phyloP scores from a whole-genome alignment of 2,113 vertebrate genomes.

The Paracyprichromis sp. region DNA sequence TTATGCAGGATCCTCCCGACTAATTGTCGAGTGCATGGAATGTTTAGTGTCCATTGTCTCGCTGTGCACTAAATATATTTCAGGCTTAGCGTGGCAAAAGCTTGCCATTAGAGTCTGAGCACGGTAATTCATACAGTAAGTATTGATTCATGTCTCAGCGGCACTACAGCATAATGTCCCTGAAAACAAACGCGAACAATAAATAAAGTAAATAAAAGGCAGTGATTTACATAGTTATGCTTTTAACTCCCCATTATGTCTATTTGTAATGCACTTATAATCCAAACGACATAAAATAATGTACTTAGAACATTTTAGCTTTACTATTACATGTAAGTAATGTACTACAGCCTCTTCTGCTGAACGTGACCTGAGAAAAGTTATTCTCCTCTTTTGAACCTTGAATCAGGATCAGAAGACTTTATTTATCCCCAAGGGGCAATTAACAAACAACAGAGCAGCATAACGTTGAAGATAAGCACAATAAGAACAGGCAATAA shows the following conservation, averaged over 20 bases:
- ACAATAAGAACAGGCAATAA: not conserved
- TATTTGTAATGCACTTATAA: not conserved
- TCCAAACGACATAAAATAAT: not conserved
- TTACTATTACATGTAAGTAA: not conserved
- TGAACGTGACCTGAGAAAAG: not conserved
- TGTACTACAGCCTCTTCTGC: not conserved
- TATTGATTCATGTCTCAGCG: constrained; percentile 48
- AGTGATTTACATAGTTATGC: not conserved
- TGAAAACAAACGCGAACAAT: not conserved
- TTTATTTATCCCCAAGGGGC: not conserved
- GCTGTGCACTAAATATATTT: constrained; percentile 6
- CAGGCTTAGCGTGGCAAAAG: not conserved
- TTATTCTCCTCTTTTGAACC: not conserved
- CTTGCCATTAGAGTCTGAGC: constrained; percentile 21
- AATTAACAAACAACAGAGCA: not conserved
- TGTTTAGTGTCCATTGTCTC: constrained; percentile 1
- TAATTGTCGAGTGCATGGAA: not conserved
- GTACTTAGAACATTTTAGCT: not conserved
- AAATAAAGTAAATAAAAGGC: not conserved
- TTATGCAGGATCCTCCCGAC: not conserved
- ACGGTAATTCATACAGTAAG: constrained; percentile 31
- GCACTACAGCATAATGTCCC: constrained; percentile 25
- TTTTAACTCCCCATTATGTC: not conserved
- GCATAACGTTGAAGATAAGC: not conserved
- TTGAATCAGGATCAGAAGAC: not conserved